Evolutionary conservation across 2,113 vertebrate genomes (phyloP).

Genomic region (Acrocephalus arundinaceus): DNA sequence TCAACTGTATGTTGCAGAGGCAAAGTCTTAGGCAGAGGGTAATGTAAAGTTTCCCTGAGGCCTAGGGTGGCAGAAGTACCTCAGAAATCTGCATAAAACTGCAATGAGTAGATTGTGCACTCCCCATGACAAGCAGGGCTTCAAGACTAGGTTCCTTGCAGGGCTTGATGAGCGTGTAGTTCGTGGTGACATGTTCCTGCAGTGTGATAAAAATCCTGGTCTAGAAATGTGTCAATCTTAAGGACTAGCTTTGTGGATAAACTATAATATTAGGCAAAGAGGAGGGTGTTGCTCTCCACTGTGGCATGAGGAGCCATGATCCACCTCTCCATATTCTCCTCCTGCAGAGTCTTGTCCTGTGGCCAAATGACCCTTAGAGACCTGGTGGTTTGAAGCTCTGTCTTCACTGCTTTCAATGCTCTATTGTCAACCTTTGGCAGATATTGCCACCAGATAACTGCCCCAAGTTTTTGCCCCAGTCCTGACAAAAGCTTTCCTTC

Average conservation of each 20-base stretch:
- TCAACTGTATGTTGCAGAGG: background rate
- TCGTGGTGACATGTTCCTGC: background rate
- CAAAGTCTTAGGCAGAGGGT: background rate
- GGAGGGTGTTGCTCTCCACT: background rate
- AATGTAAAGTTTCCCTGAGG: background rate
- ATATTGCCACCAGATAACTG: background rate
- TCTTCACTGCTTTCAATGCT: background rate
- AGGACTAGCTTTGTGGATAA: background rate
- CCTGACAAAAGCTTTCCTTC: slow-evolving; percentile 1
- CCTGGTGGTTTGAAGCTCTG: background rate
- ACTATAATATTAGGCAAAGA: background rate
- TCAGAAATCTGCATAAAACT: background rate
- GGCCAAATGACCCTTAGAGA: background rate
- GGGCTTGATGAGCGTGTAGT: background rate
- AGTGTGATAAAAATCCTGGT: background rate
- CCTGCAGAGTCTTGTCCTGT: background rate
- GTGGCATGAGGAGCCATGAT: background rate
- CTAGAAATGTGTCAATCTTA: background rate
- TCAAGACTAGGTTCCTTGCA: background rate
- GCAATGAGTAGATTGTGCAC: background rate
- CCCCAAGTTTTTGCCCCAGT: background rate
- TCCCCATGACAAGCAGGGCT: background rate
- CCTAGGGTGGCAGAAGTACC: background rate
- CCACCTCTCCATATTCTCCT: background rate
- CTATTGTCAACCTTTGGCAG: background rate